These are phyloP conservation scores for Manacus vitellinus DNA, from an alignment of 2,113 vertebrate genomes.

Conservation along the genomic window DNA sequence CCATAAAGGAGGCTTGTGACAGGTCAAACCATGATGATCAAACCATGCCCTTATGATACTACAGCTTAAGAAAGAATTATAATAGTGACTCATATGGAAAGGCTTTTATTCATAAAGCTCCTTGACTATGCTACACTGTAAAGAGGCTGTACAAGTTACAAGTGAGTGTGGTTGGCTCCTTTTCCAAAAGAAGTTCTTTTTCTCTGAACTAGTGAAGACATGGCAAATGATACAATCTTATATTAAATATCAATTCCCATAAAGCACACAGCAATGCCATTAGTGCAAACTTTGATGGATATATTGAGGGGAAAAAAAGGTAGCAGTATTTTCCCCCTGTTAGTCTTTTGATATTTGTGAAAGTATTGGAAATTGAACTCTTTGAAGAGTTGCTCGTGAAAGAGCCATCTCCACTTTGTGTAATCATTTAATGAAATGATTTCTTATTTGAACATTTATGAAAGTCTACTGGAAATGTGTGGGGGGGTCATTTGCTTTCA, in stretches of 20 bases:
- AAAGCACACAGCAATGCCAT: not conserved
- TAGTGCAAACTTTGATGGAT: not conserved
- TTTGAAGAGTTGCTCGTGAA: not conserved
- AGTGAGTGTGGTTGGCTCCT: fast-evolving
- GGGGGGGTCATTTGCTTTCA: not conserved
- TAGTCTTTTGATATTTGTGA: not conserved
- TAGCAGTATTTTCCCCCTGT: fast-evolving
- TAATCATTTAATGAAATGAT: not conserved
- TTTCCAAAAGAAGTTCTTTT: not conserved
- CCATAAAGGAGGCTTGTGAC: constrained; percentile 14
- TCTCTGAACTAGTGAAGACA: not conserved
- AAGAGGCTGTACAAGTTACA: not conserved
- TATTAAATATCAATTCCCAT: not conserved
- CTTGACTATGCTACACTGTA: not conserved
- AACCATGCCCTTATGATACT: not conserved
- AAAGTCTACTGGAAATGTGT: not conserved
- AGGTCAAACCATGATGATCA: not conserved
- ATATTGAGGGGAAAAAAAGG: not conserved
- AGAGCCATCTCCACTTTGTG: not conserved
- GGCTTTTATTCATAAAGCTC: not conserved
- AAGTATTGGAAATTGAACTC: not conserved
- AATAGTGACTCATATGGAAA: not conserved
- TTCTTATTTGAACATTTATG: not conserved
- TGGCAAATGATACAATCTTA: fast-evolving
- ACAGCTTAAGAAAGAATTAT: not conserved